Evolutionary conservation across 2,888 invertebrate genomes (phyloP).

Genomic region (Latrodectus elegans): DNA sequence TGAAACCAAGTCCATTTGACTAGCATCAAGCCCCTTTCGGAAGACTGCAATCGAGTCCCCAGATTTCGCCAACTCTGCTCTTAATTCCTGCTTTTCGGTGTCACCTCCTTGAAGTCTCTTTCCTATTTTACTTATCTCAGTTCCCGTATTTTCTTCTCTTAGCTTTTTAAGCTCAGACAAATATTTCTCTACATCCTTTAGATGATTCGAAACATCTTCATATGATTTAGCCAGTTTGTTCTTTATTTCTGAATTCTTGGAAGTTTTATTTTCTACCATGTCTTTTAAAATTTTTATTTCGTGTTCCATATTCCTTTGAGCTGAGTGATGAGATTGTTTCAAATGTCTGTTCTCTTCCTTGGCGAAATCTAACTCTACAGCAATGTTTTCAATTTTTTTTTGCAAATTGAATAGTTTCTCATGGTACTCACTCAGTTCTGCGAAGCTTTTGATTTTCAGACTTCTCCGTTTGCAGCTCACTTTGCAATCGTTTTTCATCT

Average conservation of each 20-base stretch:
- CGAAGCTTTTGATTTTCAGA: conserved; percentile 54
- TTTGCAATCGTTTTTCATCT: neutral
- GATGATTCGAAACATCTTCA: conserved; percentile 50
- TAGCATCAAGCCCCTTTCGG: conserved; percentile 70
- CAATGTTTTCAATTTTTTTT: conserved; percentile 59
- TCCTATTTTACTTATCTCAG: conserved; percentile 42
- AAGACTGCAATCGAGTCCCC: conserved; percentile 70
- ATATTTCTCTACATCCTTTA: conserved; percentile 53
- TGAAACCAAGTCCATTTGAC: conserved; percentile 81
- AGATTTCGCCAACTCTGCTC: conserved; percentile 70
- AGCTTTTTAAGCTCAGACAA: conserved; percentile 82
- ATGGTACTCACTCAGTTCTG: conserved; percentile 58
- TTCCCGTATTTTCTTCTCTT: conserved; percentile 80
- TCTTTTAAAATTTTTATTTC: neutral
- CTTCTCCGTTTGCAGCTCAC: conserved; percentile 56
- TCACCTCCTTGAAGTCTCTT: conserved; percentile 65
- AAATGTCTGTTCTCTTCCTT: no score
- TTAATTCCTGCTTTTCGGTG: conserved; percentile 71
- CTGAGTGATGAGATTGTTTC: no score
- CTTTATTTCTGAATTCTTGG: conserved; percentile 57
- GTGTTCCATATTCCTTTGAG: no score
- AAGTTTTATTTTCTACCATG: conserved; percentile 44
- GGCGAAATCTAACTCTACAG: conserved; percentile 55
- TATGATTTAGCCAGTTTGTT: conserved; percentile 59
- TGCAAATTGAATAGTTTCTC: conserved; percentile 54